A percentile compares a stretch with the other conserved stretches of the same genome.
phyloP scores from a whole-genome alignment of 2,113 vertebrate genomes.

The Sitta europaea region DNA sequence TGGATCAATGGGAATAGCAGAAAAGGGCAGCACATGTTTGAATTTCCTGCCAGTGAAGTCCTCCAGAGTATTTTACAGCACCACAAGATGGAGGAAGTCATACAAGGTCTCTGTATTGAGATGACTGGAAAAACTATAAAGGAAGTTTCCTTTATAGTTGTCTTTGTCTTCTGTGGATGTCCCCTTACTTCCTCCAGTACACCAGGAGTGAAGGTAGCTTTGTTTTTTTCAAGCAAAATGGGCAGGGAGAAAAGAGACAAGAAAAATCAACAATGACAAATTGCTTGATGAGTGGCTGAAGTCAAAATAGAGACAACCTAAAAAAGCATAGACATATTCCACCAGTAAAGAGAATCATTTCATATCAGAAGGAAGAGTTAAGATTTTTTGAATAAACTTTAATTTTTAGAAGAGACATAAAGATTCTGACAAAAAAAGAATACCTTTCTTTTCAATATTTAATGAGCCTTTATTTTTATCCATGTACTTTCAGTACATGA shows the following conservation, averaged over 20 bases:
- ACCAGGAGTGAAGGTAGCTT: background rate
- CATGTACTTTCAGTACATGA: background rate
- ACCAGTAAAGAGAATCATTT: background rate
- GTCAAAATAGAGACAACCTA: background rate
- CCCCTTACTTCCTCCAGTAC: background rate
- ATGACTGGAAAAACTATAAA: background rate
- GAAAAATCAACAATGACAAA: background rate
- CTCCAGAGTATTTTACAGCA: background rate
- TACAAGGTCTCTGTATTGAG: background rate
- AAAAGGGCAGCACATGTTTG: background rate
- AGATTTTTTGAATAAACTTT: background rate
- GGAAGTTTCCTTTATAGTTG: background rate
- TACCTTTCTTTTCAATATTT: constrained; percentile 44
- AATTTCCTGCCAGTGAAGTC: background rate
- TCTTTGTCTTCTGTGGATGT: background rate
- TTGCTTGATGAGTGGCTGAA: background rate
- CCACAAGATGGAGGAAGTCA: background rate
- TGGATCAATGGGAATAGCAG: background rate
- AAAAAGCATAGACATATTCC: background rate
- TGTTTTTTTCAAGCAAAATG: background rate
- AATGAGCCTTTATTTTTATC: constrained; percentile 43
- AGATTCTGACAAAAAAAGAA: background rate
- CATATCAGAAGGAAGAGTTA: background rate
- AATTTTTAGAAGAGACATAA: background rate
- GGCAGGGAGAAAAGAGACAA: background rate